Evolutionary conservation across 2,113 vertebrate genomes (phyloP), one percentile per base, ranked within the genome.

Genomic region (Mohoua ochrocephala): DNA sequence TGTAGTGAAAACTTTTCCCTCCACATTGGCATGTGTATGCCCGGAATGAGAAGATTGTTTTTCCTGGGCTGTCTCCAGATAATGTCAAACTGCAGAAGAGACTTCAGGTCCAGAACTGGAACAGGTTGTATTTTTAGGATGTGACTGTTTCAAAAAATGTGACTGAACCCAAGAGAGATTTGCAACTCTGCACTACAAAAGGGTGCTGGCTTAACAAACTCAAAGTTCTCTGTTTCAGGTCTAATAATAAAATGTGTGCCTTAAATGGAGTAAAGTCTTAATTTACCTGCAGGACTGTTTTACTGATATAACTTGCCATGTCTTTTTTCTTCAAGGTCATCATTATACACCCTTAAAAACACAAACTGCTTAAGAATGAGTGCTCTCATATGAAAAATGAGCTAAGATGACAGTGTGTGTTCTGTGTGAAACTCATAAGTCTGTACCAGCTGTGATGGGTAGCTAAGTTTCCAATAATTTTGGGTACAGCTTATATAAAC

Each of bases 241-340:
- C 42, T 75, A 82, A 79, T 52, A 87, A 94, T 76, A 90, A 95
- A 93, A 85, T n/a, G 4, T 41, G 90, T 96, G 96, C 95, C 96
- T 97, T 95, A 78, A 86, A 39, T 68, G 56, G 52, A 96, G 49
- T 77, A 28, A 79, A 85, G 47, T 84, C 52, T 64, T 84, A 47
- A 77, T 50, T 84, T 85, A 80, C 23, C 9, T 86, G 42, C 44
- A 50, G 33, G 56, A 60, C 63, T 88, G 0, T 61, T 69, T 60
- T 63, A 27, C 27, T 80, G 37, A 80, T 87, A 39, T 60, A 60
- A 41, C 4, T 74, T 44, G 5, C 11, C 45, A 1, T 64, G 44
- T 28, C 28, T 93, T 94, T 84, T 82, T 37, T 85, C 7, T 92
- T 17, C 39, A 84, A 86, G 52, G 22, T 67, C 54, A 27, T 88